Base-by-base conservation (phyloP, 2,888 invertebrate genomes). In the Liodrosophila aerea region DNA sequence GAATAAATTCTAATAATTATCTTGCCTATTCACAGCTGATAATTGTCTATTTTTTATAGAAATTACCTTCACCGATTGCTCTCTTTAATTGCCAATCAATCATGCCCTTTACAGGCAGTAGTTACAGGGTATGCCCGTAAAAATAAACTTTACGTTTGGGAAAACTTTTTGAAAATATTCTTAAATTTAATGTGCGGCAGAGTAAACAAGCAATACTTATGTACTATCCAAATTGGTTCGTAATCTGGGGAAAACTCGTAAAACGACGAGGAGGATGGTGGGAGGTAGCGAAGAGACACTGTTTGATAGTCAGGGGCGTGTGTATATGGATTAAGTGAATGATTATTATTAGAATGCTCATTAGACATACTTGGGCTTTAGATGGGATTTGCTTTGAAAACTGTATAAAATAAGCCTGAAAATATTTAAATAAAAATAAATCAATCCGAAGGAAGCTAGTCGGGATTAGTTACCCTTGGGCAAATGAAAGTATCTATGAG, bases 141-240 rank as follows among this genome's bases (percentile, higher is more conserved):
- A 67, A 58, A 67, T 63, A 37, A 54, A 67, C 45, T 56, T 40
- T 22, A 56, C 49, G 56, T 52, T 72, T 58, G 72, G 50, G 40
- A 47, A 69, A 54, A 43, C 43, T 60, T 62, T 50, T 53, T 34
- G 9, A 11, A 59, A 67, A 67, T 58, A 62, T 72, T 67, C 73
- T 69, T 11, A 67, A 72, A 62, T 69, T 62, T 59, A 74, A 73
- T 73, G 75, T 74, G 72, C 66, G 72, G 72, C 65, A 72, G 54
- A 59, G 70, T 65, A 73, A 72, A 73, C 74, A 72, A 70, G 62
- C 57, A 61, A 57, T 66, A 66, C 67, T 71, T 72, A 61, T 61
- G 71, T 60, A 65, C 41, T 50, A 71, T 11, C 65, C 54, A 65
- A 69, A 65, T 69, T 50, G 68, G 56, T 56, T 41, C 43, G 57